A percentile compares a stretch with the other conserved stretches of the same genome.
Conservation (phyloP, 2,888 invertebrate species). For the Macaria notata region DNA sequence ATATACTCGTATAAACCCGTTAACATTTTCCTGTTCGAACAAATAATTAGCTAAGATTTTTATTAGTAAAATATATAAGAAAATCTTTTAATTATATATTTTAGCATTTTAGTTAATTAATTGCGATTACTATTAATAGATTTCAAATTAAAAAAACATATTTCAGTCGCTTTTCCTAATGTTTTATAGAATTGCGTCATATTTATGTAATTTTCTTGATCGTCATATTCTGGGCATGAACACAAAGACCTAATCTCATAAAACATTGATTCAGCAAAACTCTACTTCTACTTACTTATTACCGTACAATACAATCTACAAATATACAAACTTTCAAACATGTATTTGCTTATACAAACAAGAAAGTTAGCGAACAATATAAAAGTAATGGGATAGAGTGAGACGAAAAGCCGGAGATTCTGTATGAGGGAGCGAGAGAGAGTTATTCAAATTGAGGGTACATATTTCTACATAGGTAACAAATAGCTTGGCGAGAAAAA, state of each 20-base stretch:
- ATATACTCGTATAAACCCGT: no score
- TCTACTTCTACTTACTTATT: constrained; percentile 61
- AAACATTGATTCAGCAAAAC: constrained; percentile 45
- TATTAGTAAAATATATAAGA: no score
- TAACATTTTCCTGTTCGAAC: no score
- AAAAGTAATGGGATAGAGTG: constrained; percentile 80
- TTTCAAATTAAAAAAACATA: no score
- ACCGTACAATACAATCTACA: constrained; percentile 75
- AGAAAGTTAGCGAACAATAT: constrained; percentile 83
- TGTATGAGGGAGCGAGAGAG: constrained; percentile 60
- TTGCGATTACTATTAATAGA: no score
- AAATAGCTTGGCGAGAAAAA: constrained; percentile 76
- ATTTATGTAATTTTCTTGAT: no score
- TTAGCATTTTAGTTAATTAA: no score
- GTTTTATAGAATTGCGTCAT: no score
- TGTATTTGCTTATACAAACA: constrained; percentile 82
- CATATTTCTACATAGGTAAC: constrained; percentile 82
- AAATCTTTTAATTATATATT: no score
- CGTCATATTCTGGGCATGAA: neutral
- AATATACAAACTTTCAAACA: constrained; percentile 82
- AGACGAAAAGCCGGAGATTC: constrained; percentile 44
- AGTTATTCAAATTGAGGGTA: constrained; percentile 81
- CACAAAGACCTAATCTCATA: constrained; percentile 31
- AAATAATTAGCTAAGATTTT: no score
- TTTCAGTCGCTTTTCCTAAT: no score